phyloP scores from a whole-genome alignment of 2,888 invertebrate genomes.

The Geophilus truncorum region DNA sequence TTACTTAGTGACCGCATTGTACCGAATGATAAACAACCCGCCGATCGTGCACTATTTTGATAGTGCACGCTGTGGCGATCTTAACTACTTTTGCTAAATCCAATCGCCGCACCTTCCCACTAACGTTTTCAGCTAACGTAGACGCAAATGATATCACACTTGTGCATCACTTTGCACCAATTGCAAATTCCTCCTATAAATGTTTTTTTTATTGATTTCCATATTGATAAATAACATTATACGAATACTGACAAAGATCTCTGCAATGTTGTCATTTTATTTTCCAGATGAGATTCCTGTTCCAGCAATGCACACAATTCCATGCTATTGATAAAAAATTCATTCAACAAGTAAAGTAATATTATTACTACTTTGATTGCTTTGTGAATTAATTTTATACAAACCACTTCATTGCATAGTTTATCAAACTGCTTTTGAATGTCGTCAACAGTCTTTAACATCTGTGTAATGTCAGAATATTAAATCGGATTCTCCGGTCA shows the following conservation, averaged over 20 bases:
- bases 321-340: slow-evolving; percentile 40
- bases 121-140: slow-evolving; percentile 83
- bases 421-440: slow-evolving; percentile 14
- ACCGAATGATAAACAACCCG: no score
- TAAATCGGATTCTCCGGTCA: no score
- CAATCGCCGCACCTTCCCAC: slow-evolving; percentile 87
- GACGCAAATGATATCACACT: slow-evolving; percentile 83
- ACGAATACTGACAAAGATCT: slow-evolving; percentile 60
- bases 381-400: neutral
- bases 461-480: neutral
- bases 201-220: neutral
- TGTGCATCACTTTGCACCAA: slow-evolving; percentile 71
- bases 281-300: slow-evolving; percentile 69
- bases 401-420: slow-evolving; percentile 27
- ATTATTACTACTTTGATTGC: neutral
- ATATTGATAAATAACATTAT: neutral
- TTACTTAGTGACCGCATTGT: no score
- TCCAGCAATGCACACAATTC: slow-evolving; percentile 67
- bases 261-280: slow-evolving; percentile 71
- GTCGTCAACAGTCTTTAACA: neutral
- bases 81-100: slow-evolving; percentile 76
- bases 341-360: neutral
- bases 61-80: no score
- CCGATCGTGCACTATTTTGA: no score
- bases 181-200: slow-evolving; percentile 61